These are phyloP conservation scores for Pterocles burchelli DNA, from an alignment of 2,113 vertebrate genomes.

Conservation along the genomic window DNA sequence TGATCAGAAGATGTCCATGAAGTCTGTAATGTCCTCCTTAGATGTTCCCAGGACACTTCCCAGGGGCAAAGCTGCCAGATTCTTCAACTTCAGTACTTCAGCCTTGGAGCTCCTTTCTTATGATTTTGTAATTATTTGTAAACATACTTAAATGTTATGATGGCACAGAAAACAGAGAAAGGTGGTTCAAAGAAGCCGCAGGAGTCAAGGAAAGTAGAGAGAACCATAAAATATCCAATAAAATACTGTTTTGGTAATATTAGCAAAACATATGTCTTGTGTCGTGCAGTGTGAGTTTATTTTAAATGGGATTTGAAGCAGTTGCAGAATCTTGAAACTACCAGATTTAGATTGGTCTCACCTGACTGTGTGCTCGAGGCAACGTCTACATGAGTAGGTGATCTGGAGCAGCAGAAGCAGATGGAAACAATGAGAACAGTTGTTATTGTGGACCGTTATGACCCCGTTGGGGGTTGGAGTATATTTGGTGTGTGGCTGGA, in stretches of 20 bases:
- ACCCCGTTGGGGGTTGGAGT: accelerated
- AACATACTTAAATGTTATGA: neutral
- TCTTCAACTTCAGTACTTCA: neutral
- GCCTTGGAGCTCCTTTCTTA: neutral
- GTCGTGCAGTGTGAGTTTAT: neutral
- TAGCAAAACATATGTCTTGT: neutral
- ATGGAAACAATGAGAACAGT: neutral
- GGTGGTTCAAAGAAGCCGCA: neutral
- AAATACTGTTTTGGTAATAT: neutral
- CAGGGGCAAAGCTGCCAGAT: neutral
- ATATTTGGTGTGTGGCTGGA: neutral
- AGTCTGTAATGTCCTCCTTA: neutral
- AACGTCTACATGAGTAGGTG: accelerated
- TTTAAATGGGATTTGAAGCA: neutral
- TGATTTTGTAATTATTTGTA: neutral
- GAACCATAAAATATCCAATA: neutral
- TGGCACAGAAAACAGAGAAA: neutral
- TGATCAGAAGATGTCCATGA: neutral
- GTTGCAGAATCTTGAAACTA: neutral
- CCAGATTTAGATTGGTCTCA: neutral
- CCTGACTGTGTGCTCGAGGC: neutral
- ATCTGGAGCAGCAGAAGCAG: neutral
- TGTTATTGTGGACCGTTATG: neutral
- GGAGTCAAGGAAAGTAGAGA: neutral
- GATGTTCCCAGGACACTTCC: neutral